A percentile compares a stretch with the other conserved stretches of the same genome.
Conservation (phyloP, 2,888 invertebrate genomes). For the Leptarthrus brevirostris region DNA sequence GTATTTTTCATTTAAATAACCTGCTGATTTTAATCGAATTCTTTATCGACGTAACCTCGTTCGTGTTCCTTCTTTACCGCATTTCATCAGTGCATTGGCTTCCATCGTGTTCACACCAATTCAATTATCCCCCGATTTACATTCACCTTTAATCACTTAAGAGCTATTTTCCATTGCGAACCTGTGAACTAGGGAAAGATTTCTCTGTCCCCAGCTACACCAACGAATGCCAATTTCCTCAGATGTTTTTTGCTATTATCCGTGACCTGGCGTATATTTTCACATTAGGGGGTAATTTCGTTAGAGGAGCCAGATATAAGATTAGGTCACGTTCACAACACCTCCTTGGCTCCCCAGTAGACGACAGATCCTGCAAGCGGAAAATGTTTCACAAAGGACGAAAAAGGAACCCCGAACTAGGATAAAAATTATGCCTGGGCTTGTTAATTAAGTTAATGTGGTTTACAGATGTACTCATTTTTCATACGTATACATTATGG, state of each 20-base stretch:
- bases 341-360: conserved; percentile 15
- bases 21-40: too few species aligned
- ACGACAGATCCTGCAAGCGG: conserved; percentile 1
- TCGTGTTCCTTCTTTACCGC: too few species aligned
- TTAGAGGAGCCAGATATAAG: conserved; percentile 49
- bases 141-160: conserved; percentile 39
- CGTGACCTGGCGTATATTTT: conserved; percentile 54
- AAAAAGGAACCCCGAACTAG: not conserved
- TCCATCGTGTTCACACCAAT: conserved; percentile 2
- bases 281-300: conserved; percentile 53
- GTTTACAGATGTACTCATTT: conserved; percentile 29
- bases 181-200: not conserved
- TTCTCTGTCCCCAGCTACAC: not conserved
- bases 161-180: conserved; percentile 3
- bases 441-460: conserved; percentile 34
- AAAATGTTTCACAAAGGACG: not conserved
- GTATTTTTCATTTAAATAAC: too few species aligned
- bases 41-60: too few species aligned
- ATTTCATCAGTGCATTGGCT: too few species aligned
- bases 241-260: conserved; percentile 51
- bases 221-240: conserved; percentile 50
- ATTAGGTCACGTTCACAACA: conserved; percentile 52
- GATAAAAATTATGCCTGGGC: conserved; percentile 27
- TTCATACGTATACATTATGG: conserved; percentile 33
- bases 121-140: conserved; percentile 45